These are phyloP conservation scores for Chymomyza costata DNA, from an alignment of 1,140 invertebrate genomes.

Conservation along the genomic window DNA sequence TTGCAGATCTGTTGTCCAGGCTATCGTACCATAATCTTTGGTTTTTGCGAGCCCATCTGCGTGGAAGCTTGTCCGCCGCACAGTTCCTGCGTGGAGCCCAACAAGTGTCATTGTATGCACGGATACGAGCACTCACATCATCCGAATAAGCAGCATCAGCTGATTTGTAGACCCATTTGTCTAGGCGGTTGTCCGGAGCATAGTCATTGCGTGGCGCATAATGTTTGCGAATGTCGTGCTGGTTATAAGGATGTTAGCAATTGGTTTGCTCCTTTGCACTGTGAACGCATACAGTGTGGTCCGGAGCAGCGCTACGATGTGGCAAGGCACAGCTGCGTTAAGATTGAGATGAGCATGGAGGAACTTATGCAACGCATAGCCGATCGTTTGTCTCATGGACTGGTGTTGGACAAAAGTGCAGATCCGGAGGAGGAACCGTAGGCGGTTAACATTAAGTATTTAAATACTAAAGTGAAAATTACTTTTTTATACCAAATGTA, in stretches of 20 bases:
- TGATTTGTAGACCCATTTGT: constrained; percentile 58
- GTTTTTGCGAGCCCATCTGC: constrained; percentile 63
- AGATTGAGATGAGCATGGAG: constrained; percentile 71
- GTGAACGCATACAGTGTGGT: constrained; percentile 57
- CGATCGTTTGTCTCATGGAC: constrained; percentile 46
- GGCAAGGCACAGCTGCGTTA: constrained; percentile 36
- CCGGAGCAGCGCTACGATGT: constrained; percentile 58
- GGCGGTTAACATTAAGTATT: too few relatives aligned
- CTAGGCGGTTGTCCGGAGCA: constrained; percentile 59
- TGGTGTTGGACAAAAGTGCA: constrained; percentile 17
- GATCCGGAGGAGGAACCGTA: too few relatives aligned
- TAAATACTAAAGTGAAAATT: too few relatives aligned
- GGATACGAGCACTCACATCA: constrained; percentile 74
- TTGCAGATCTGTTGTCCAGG: constrained; percentile 59
- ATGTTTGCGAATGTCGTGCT: constrained; percentile 54
- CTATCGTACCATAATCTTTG: constrained; percentile 62
- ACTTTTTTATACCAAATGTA: too few relatives aligned
- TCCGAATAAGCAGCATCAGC: constrained; percentile 42
- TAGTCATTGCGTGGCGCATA: constrained; percentile 56
- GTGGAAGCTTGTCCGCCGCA: constrained; percentile 66
- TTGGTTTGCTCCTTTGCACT: constrained; percentile 55
- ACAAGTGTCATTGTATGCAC: constrained; percentile 79
- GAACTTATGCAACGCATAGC: constrained; percentile 65
- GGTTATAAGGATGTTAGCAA: constrained; percentile 58
- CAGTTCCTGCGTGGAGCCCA: constrained; percentile 79